Conservation (phyloP, 2,797 vertebrate species). For the Chanos chanos region DNA sequence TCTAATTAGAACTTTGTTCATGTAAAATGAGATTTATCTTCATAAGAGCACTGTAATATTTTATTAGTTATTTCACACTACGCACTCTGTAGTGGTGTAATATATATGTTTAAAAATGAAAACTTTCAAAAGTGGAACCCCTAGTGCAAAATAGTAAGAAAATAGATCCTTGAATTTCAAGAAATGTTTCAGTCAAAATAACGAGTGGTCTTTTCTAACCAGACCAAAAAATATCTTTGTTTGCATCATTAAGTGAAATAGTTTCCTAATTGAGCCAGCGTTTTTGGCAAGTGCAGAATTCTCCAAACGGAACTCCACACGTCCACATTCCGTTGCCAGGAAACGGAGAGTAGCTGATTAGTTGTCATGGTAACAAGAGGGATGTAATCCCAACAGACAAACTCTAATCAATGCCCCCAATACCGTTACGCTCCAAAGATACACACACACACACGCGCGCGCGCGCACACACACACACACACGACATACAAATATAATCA, state of each 20-base stretch:
- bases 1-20: no score
- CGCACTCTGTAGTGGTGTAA: no score
- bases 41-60: no score
- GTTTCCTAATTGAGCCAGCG: conserved; percentile 83
- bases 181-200: no score
- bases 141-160: no score
- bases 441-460: conserved; percentile 23
- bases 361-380: conserved; percentile 91
- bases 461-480: neutral
- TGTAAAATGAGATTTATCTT: no score
- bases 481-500: neutral
- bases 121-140: no score
- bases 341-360: conserved; percentile 88
- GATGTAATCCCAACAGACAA: conserved; percentile 90
- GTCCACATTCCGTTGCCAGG: conserved; percentile 90
- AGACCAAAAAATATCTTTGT: no score
- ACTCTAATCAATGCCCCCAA: conserved; percentile 89
- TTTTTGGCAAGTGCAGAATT: conserved; percentile 84
- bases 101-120: no score
- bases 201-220: no score
- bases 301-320: conserved; percentile 83
- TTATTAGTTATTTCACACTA: no score
- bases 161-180: no score
- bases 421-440: conserved; percentile 71
- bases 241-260: conserved; percentile 47